Percentiles rank a stretch among this genome's conserved stretches.
Conservation (phyloP, 2,888 invertebrate species). For the Halictus quadricinctus region DNA sequence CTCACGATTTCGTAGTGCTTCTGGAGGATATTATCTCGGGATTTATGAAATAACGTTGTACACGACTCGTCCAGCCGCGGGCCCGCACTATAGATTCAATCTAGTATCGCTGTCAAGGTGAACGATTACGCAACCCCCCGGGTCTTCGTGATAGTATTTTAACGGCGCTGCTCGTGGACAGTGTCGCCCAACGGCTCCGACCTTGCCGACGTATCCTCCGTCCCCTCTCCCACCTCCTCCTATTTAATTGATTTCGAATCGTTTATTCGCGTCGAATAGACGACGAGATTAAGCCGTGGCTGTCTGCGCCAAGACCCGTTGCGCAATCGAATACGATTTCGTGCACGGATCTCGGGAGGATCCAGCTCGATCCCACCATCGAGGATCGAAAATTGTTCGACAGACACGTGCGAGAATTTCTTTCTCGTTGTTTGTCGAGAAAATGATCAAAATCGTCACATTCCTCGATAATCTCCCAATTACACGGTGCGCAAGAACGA, state of each 20-base stretch:
- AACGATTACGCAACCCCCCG: conserved; percentile 42
- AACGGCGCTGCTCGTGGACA: conserved; percentile 18
- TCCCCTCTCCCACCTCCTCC: background rate
- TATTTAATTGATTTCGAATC: conserved; percentile 28
- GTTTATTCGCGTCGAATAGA: background rate
- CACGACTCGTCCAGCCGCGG: conserved; percentile 27
- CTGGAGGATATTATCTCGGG: conserved; percentile 43
- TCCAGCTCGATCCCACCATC: background rate
- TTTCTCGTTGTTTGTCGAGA: no score
- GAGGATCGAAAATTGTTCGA: background rate
- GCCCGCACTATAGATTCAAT: conserved; percentile 48
- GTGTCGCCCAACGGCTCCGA: conserved; percentile 11
- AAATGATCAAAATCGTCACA: no score
- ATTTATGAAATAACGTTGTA: conserved; percentile 47
- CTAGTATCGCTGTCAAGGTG: conserved; percentile 50
- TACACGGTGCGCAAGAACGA: no score
- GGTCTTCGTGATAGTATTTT: conserved; percentile 25
- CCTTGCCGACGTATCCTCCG: background rate
- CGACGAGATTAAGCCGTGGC: background rate
- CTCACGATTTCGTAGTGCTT: conserved; percentile 34
- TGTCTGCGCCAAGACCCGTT: background rate
- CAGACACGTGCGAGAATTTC: background rate
- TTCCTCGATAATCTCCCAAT: no score
- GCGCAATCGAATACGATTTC: conserved; percentile 3
- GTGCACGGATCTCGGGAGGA: background rate